A percentile compares a stretch with the other conserved stretches of the same genome.
These are phyloP conservation scores for Acanthosoma haemorrhoidale DNA, from an alignment of 2,888 invertebrate genomes.

Conservation along the genomic window DNA sequence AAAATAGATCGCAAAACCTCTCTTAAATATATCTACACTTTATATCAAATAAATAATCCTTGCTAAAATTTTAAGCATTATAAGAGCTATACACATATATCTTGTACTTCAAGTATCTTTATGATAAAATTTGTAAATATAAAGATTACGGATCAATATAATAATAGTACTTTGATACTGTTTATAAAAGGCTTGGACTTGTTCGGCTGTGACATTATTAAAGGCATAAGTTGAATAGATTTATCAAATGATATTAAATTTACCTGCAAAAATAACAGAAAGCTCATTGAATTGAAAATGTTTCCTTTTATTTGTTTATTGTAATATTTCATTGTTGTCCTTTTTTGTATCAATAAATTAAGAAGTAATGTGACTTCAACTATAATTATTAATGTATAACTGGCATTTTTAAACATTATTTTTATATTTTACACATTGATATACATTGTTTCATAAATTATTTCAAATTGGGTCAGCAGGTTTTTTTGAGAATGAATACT, in stretches of 20 bases:
- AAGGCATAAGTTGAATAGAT: constrained; percentile 21
- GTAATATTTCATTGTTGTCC: too few species aligned
- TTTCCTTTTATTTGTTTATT: too few species aligned
- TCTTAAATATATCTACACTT: not conserved
- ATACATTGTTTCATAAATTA: too few species aligned
- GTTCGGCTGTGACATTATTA: constrained; percentile 22
- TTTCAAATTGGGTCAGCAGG: too few species aligned
- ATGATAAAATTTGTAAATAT: not conserved
- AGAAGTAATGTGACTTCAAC: too few species aligned
- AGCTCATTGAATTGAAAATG: too few species aligned
- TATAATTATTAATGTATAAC: too few species aligned
- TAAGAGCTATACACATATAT: not conserved
- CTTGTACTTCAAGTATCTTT: not conserved
- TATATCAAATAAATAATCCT: not conserved
- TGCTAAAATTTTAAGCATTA: not conserved
- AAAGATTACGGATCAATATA: constrained; percentile 5
- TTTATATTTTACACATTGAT: too few species aligned
- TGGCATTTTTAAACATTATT: too few species aligned
- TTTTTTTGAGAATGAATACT: too few species aligned
- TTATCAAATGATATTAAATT: not conserved
- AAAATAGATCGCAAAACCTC: not conserved
- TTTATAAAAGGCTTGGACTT: constrained; percentile 24
- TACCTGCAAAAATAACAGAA: too few species aligned
- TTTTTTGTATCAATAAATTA: too few species aligned
- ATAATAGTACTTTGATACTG: constrained; percentile 11